Evolutionary conservation across 2,797 vertebrate genomes (phyloP), one percentile per base, ranked within the genome.

Genomic region (Pogonophryne albipinna): DNA sequence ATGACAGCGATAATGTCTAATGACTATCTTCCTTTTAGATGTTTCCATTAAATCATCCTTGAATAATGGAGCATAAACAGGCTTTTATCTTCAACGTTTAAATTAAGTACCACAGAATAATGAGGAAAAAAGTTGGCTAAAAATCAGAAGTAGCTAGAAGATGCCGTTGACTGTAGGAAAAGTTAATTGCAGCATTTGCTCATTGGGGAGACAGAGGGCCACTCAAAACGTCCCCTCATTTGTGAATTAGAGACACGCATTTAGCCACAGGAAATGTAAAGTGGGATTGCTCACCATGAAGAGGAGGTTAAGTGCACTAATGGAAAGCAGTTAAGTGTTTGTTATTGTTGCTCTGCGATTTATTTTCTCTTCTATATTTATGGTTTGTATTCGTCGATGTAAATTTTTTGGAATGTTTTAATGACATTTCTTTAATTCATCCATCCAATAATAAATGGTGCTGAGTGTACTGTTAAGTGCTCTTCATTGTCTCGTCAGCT

Each of bases 131-230:
- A 88, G 94, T 92, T 91, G 91, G 93, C 95, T 96, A 95, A 95
- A 95, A 96, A 96, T 95, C 94, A 73, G 89, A 93, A 94, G 93
- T 93, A 84, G 79, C 94, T 94, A 76, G 80, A 85, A 86, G 96
- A 97, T 94, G 95, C 95, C 96, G 96, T 83, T 84, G 85, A 88
- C 87, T 86, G 69, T 72, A 73, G 79, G 87, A 85, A 92, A 96
- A 95, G 95, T 96, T 97, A 97, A 97, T 97, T 97, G 96, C 96
- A 95, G 96, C 95, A 95, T 96, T 97, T 96, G 95, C 96, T 97
- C 96, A 96, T 16, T 92, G 93, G 94, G 87, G 92, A 95, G 96
- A 97, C 95, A 95, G 96, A 97, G 96, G 96, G 95, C 95, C 96
- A 97, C 96, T 94, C 94, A 95, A 96, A 97, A 96, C 94, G 95